phyloP scores from a whole-genome alignment of 2,888 invertebrate genomes.

The Drosophila rubida region DNA sequence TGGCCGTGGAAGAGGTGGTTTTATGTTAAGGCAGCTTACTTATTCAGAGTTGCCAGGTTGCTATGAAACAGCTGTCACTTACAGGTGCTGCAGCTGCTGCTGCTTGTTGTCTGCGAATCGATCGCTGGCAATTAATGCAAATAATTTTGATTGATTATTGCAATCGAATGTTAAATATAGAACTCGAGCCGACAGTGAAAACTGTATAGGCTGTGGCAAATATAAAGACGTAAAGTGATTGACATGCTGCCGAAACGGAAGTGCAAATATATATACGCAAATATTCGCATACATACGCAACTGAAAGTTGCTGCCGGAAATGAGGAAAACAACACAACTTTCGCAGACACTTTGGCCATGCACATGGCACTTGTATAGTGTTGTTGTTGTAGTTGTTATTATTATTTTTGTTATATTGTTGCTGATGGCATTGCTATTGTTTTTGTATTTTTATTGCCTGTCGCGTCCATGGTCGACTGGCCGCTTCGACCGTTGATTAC shows the following conservation, averaged over 20 bases:
- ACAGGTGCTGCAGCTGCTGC: constrained; percentile 44
- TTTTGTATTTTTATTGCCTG: constrained; percentile 48
- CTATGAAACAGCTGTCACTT: constrained; percentile 61
- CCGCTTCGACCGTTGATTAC: constrained; percentile 69
- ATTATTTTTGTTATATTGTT: constrained; percentile 39
- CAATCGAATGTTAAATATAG: constrained; percentile 29
- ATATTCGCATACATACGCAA: neutral
- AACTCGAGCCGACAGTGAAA: constrained; percentile 22
- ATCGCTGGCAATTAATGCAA: constrained; percentile 18
- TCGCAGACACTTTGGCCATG: constrained; percentile 41
- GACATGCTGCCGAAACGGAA: constrained; percentile 34
- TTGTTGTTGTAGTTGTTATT: constrained; percentile 36
- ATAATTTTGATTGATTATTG: constrained; percentile 66
- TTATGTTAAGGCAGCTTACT: constrained; percentile 41
- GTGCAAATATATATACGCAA: constrained; percentile 1
- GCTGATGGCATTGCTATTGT: constrained; percentile 39
- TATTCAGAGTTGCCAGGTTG: constrained; percentile 21
- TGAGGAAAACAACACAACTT: constrained; percentile 26
- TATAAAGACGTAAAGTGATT: constrained; percentile 64
- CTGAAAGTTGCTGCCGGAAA: constrained; percentile 54
- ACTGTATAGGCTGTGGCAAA: constrained; percentile 39
- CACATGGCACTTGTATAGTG: constrained; percentile 15
- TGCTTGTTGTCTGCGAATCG: constrained; percentile 16
- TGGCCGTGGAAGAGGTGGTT: constrained; percentile 12
- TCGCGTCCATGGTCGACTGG: constrained; percentile 37